Base-by-base conservation (phyloP, 2,797 vertebrate species). In the Enteromius paludinosus region DNA sequence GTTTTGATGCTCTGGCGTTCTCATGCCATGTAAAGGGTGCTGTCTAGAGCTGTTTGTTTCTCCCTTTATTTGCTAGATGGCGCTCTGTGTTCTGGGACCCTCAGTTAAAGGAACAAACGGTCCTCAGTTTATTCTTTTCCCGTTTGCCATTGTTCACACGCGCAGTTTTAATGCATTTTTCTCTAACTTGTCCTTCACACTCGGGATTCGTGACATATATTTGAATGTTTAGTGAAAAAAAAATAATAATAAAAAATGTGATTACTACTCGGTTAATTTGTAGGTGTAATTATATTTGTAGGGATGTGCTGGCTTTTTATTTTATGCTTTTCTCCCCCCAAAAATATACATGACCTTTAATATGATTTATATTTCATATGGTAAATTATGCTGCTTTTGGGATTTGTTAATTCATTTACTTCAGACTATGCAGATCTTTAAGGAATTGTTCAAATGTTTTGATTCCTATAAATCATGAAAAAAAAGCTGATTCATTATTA, bases 21-120 rank as follows among this genome's bases (percentile, higher is more conserved):
- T 84, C 79, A 85, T 87, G 52, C 49, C 81, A 66, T 62, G 87
- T 78, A 79, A 86, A 84, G 87, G 85, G 87, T 77, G 88, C 84
- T 90, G 85, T 70, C 82, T 79, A 38, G 86, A 86, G 76, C 79
- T 90, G 89, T 96, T 95, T 94, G 92, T 95, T 97, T 94, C 95
- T 92, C 89, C 85, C 85, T 93, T 94, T 95, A 94, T 94, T 96
- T 95, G 95, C 97, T 97, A 98, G 97, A 95, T 98, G 97, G 97
- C 97, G 97, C 97, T 97, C 93, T 94, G 93, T 88, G 92, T 96
- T 95, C 93, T 95, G 95, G 93, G 95, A 96, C 95, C 91, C 93
- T 94, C 90, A 84, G 73, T 81, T 76, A 30, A 56, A 88, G 87
- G 87, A 89, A 90, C 87, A 89, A 90, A 91, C 89, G 78, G 75